These are phyloP conservation scores for Albula goreensis DNA, from an alignment of 2,113 vertebrate species.

Conservation along the genomic window DNA sequence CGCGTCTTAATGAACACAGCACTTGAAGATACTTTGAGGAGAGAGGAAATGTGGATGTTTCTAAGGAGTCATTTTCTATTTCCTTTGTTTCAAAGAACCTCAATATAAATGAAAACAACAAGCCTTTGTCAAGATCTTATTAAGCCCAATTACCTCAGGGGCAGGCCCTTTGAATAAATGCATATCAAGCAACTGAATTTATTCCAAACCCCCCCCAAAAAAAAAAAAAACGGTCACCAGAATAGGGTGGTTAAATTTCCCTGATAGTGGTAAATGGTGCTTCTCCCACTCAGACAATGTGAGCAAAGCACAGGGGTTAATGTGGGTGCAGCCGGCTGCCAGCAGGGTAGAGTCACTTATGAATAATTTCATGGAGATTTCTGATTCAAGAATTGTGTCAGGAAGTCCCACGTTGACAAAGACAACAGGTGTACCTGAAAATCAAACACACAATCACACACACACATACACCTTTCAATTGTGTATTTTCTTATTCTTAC, in stretches of 20 bases:
- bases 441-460: neutral
- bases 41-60: neutral
- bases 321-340: neutral
- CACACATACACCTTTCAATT: neutral
- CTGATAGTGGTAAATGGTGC: neutral
- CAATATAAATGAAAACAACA: neutral
- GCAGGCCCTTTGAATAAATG: neutral
- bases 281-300: neutral
- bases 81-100: neutral
- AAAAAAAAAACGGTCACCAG: neutral
- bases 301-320: neutral
- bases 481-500: neutral
- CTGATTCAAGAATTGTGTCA: neutral
- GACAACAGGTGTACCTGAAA: neutral
- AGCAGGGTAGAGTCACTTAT: neutral
- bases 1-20: neutral
- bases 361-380: neutral
- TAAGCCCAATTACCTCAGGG: neutral
- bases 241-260: neutral
- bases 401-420: neutral
- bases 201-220: neutral
- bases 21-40: neutral
- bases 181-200: neutral
- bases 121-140: slow-evolving; percentile 4
- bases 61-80: neutral